These are phyloP conservation scores for Hafferia zeledoni DNA, from an alignment of 2,797 vertebrate genomes.

Conservation along the genomic window DNA sequence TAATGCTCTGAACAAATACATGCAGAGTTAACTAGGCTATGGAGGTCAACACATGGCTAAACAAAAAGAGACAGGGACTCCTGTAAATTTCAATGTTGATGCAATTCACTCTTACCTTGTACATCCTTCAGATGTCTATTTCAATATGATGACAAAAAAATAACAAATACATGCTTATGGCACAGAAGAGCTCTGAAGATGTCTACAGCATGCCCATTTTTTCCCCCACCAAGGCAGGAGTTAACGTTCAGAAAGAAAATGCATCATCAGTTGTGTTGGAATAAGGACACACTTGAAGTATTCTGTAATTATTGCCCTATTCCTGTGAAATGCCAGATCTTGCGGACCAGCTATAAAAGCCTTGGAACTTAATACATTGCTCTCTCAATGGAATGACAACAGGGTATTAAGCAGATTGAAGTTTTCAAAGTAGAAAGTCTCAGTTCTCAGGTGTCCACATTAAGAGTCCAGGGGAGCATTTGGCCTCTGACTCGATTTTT, in stretches of 20 bases:
- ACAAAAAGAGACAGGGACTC: conserved; percentile 3
- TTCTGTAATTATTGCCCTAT: not conserved
- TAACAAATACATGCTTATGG: not conserved
- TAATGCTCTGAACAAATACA: conserved; percentile 1
- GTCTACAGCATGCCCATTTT: rapidly evolving
- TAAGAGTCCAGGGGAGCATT: not conserved
- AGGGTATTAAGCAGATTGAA: not conserved
- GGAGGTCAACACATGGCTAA: conserved; percentile 15
- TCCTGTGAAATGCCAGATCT: not conserved
- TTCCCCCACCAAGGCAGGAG: not conserved
- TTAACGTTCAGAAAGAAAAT: not conserved
- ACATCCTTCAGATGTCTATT: not conserved
- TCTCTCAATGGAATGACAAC: not conserved
- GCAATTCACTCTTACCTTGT: not conserved
- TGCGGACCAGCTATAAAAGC: not conserved
- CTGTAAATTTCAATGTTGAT: conserved; percentile 21
- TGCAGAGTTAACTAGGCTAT: conserved; percentile 1
- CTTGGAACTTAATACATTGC: not conserved
- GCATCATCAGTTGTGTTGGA: not conserved
- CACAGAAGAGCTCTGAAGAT: not conserved
- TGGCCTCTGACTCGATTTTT: not conserved
- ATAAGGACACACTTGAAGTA: not conserved
- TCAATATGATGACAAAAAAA: not conserved
- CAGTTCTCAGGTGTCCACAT: not conserved
- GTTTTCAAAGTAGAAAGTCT: not conserved